Conservation (phyloP, 2,888 invertebrate species). For the Cheilosia scutellata region DNA sequence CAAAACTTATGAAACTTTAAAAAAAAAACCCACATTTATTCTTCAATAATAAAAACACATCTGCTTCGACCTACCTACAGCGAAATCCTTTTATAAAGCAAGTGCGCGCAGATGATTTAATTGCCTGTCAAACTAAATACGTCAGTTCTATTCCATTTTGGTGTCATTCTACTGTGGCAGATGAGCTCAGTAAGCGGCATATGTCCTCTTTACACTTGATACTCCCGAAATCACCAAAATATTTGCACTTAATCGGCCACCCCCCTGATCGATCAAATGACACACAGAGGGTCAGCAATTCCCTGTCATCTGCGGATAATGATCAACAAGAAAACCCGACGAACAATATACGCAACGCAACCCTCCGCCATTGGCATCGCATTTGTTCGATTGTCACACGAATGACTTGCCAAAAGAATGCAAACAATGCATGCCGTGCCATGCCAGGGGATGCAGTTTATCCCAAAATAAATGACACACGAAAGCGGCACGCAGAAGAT, state of each 20-base stretch:
- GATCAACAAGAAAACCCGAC: conserved; percentile 44
- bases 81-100: neutral
- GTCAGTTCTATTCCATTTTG: conserved; percentile 10
- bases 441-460: conserved; percentile 34
- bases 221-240: conserved; percentile 72
- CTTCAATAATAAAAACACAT: neutral
- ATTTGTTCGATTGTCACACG: conserved; percentile 48
- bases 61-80: neutral
- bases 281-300: conserved; percentile 56
- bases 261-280: conserved; percentile 55
- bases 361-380: conserved; percentile 15
- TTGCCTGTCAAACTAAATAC: conserved; percentile 69
- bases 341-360: conserved; percentile 44
- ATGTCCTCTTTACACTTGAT: conserved; percentile 68
- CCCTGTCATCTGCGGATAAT: conserved; percentile 72
- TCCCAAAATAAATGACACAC: conserved; percentile 38
- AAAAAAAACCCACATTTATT: too few relatives aligned
- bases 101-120: conserved; percentile 39
- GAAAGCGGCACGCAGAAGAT: conserved; percentile 7
- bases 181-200: conserved; percentile 64
- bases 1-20: too few relatives aligned
- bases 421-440: conserved; percentile 25
- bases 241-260: conserved; percentile 67
- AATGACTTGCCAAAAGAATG: conserved; percentile 63
- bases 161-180: conserved; percentile 33